Evolutionary conservation across 2,113 vertebrate species (phyloP).

Genomic region (Craseonycteris thonglongyai): DNA sequence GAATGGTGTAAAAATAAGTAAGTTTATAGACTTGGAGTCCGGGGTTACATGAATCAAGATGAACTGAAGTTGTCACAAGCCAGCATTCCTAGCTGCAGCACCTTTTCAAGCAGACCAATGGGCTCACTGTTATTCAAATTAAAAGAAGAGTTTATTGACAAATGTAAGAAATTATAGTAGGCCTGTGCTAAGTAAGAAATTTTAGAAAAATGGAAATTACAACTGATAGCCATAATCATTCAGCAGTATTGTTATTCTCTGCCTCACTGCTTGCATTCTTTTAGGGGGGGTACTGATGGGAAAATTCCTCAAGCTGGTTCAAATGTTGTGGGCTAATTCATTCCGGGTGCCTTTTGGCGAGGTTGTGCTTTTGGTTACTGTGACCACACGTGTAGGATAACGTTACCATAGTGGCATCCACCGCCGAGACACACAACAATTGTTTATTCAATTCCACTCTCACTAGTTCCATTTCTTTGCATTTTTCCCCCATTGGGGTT

Average conservation of each 20-base stretch:
- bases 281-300: neutral
- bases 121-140: neutral
- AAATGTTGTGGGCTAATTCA: neutral
- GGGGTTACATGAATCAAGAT: neutral
- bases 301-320: neutral
- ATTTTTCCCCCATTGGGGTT: constrained; percentile 1
- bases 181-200: neutral
- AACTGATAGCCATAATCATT: neutral
- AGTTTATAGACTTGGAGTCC: neutral
- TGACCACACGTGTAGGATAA: constrained; percentile 1
- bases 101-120: neutral
- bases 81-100: neutral
- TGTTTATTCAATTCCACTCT: neutral
- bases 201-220: constrained; percentile 16
- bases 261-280: neutral
- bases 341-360: neutral
- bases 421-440: neutral
- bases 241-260: neutral
- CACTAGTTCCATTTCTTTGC: neutral
- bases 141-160: constrained; percentile 11
- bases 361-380: neutral
- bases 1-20: neutral
- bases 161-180: neutral
- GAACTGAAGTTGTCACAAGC: neutral
- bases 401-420: neutral